Evolutionary conservation across 2,888 invertebrate genomes (phyloP), one percentile per base, ranked within the genome.

Genomic region (Desoria tigrina): DNA sequence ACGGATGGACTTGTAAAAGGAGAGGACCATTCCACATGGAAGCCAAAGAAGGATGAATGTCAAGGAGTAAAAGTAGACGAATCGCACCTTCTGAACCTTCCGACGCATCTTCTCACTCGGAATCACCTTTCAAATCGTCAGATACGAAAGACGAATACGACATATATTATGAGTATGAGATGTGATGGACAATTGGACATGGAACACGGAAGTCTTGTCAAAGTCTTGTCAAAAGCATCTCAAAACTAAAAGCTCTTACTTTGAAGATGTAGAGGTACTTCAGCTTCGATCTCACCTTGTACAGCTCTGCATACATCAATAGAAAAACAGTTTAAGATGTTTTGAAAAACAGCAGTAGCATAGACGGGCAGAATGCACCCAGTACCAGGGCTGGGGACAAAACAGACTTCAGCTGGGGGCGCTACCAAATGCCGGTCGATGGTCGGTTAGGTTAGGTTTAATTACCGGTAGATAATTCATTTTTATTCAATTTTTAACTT

Each of bases 1-100:
- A n/a, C n/a, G n/a, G n/a, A n/a, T n/a, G n/a, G n/a, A n/a, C n/a
- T 53, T 53, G 26, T 53, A 53, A 24, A 53, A 53, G 26, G 53
- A 24, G 23, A 53, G 6, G 26, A 6, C 6, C 4, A 18, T 6
- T 53, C 53, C 53, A 7, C 18, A 26, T 7, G 53, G 53, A 26
- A 53, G 7, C 53, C 53, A 53, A n/a, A 53, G 6, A 24, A 53
- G 9, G 53, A 53, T 53, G 27, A 53, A 53, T 4, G 26, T 24
- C 9, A 53, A 9, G 9, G 53, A 24, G 27, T 18, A 53, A 24
- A 53, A 7, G 53, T 24, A 53, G 9, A 26, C 23, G n/a, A 53
- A 53, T 24, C 53, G 53, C 6, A 53, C 53, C 11, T 23, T 18
- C 26, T 7, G 6, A 53, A 53, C 53, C 23, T 53, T 53, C 27